Evolutionary conservation across 2,797 vertebrate species (phyloP).

Genomic region (Myiotriccus ornatus): DNA sequence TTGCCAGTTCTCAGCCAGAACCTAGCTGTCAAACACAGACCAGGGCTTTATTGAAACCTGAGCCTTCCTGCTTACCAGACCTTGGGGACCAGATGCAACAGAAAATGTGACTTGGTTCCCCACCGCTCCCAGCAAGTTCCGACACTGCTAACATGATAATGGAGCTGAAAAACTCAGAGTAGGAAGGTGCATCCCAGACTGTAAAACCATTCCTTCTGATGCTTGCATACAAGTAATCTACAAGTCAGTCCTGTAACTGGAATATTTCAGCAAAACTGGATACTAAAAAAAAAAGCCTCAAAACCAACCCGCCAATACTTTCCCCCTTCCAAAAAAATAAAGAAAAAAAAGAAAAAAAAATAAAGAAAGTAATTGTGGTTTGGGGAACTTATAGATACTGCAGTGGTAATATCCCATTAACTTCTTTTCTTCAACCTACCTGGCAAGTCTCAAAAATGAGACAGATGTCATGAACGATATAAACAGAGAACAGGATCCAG

Average conservation of each 20-base stretch:
- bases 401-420: neutral
- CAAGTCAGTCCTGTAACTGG: neutral
- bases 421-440: neutral
- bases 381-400: neutral
- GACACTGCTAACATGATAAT: neutral
- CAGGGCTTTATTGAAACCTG: neutral
- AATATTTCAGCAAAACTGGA: neutral
- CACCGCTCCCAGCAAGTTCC: neutral
- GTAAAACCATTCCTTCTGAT: neutral
- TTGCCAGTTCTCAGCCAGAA: neutral
- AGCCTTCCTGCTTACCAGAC: neutral
- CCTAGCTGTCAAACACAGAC: neutral
- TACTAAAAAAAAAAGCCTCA: neutral
- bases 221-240: neutral
- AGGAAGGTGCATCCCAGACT: neutral
- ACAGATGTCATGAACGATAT: neutral
- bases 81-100: neutral
- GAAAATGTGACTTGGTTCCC: neutral
- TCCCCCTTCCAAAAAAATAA: neutral
- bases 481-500: slow-evolving; percentile 24
- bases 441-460: slow-evolving; percentile 22
- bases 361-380: neutral
- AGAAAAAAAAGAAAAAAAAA: neutral
- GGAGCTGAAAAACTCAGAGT: neutral
- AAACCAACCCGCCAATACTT: neutral